These are phyloP conservation scores for Calliphora vomitoria DNA, from an alignment of 2,888 invertebrate species.

Conservation along the genomic window DNA sequence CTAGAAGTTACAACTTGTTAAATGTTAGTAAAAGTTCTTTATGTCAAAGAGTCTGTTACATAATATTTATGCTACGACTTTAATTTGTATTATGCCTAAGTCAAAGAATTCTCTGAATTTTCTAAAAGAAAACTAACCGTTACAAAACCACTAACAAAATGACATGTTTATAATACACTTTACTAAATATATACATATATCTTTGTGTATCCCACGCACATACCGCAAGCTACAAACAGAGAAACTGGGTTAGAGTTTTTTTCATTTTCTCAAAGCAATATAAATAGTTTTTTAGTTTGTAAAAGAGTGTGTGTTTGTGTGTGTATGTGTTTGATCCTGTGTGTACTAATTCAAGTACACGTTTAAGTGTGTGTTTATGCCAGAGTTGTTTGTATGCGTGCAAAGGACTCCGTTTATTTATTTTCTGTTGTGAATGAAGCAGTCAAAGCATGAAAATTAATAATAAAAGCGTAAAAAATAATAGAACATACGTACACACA, in stretches of 20 bases:
- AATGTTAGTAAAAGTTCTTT: no score
- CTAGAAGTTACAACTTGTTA: no score
- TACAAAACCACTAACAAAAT: slow-evolving; percentile 38
- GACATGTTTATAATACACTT: slow-evolving; percentile 25
- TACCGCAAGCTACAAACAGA: slow-evolving; percentile 15
- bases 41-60: no score
- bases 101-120: slow-evolving; percentile 3
- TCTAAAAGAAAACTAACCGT: slow-evolving; percentile 1
- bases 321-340: neutral
- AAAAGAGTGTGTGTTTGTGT: neutral
- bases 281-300: neutral
- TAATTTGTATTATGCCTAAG: neutral
- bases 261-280: slow-evolving; percentile 1
- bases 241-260: slow-evolving; percentile 21
- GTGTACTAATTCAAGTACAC: neutral
- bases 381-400: neutral
- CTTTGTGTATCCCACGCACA: neutral
- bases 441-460: slow-evolving; percentile 41
- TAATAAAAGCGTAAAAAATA: slow-evolving; percentile 32
- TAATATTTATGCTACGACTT: neutral
- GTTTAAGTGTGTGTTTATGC: neutral
- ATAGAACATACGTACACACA: neutral
- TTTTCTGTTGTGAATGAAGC: neutral
- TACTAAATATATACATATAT: neutral
- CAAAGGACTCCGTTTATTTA: neutral